Base-by-base conservation (phyloP, 2,113 vertebrate genomes). In the Larimichthys crocea region DNA sequence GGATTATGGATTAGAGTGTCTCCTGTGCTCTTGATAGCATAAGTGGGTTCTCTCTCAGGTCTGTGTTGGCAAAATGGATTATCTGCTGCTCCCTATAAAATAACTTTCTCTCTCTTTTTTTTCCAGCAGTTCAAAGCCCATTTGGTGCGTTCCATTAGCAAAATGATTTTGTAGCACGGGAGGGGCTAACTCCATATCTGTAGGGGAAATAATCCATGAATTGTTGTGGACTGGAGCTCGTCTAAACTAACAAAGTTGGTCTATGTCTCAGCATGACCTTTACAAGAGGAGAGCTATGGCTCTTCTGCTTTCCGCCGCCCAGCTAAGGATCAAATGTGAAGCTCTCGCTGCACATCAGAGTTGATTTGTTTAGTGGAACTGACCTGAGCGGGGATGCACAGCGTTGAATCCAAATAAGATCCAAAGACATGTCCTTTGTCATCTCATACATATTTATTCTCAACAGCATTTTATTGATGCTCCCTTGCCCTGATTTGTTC, bases 1-100 rank as follows among this genome's bases (percentile, higher is more conserved):
- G 89, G 88, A 94, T 90, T 93, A 90, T 91, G 89, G 92, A 90
- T 93, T 91, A 89, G 84, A 86, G 82, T 75, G 86, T 94, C 91
- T 88, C 93, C 80, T 75, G 69, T 87, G 86, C 87, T 86, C 88
- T 92, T 88, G 89, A 92, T 93, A 90, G 89, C 76, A 85, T 89
- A 93, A 94, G 89, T 92, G 90, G 85, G 84, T 75, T 83, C 91
- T 88, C 85, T 91, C 81, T 88, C 82, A 86, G 89, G 90, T 91
- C 89, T 89, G 88, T 86, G 88, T 89, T 90, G 84, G 91, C 74
- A 89, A 92, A 93, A 90, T 90, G 92, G 92, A 94, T 95, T 93
- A 94, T 92, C 88, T 89, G 76, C 86, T 62, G 83, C 90, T 80
- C 71, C 86, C 72, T 67, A 78, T 76, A 56, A 91, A 93, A 93